Evolutionary conservation across 2,888 invertebrate genomes (phyloP), one percentile per base, ranked within the genome.

Genomic region (Ecdyonurus torrentis): DNA sequence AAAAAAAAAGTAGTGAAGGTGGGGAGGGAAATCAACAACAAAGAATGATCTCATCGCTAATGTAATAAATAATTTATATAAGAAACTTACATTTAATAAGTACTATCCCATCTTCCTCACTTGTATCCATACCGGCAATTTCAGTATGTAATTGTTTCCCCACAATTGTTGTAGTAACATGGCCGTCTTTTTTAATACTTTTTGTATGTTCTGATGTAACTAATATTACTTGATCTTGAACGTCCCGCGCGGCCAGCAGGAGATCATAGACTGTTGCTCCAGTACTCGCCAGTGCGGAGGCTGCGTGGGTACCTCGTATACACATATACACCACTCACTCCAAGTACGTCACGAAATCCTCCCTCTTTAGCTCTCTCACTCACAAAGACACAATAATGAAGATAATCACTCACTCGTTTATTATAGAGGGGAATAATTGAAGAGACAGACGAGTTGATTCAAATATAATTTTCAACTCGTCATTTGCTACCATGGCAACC

Each of bases 21-120:
- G 3, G 23, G 53, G 50, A 15, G 58, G 22, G 23, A n/a, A n/a
- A n/a, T n/a, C n/a, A n/a, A n/a, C n/a, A n/a, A n/a, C n/a, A n/a
- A n/a, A n/a, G n/a, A n/a, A n/a, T n/a, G n/a, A n/a, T n/a, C n/a
- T n/a, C n/a, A n/a, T n/a, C n/a, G n/a, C n/a, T n/a, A n/a, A n/a
- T n/a, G n/a, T n/a, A n/a, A n/a, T 15, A 24, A 1, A 23, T 23
- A 10, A 25, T 24, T 7, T 24, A 20, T 5, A 2, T 2, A 19
- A 15, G 23, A 2, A 58, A 63, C 85, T 84, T 79, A 85, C 85
- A 85, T 79, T 85, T 85, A 73, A 85, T 85, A 75, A 85, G 82
- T 70, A 85, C 83, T 73, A 85, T 84, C 70, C 84, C 84, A 77
- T 83, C 83, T 74, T 82, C 82, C 76, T 81, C 81, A 73, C 83